Conservation (phyloP, 2,113 vertebrate species). For the Chunga burmeisteri region DNA sequence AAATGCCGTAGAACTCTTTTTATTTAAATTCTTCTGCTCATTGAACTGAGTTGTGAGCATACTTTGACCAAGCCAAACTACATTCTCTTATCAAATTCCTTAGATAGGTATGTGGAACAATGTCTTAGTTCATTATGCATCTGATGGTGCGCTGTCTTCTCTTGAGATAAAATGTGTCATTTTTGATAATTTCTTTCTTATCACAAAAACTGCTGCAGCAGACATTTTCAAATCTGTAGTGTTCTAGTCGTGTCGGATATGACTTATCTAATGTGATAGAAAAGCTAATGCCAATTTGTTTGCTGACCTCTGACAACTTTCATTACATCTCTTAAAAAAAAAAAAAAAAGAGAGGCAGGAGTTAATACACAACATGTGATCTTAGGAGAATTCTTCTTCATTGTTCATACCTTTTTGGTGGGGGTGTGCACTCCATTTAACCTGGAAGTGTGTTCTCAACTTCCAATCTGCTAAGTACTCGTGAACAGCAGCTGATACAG, state of each 20-base stretch:
- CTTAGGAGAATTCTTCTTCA: background rate
- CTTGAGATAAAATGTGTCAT: background rate
- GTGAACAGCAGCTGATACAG: background rate
- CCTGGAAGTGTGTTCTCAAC: background rate
- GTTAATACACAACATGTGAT: background rate
- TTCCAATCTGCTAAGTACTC: background rate
- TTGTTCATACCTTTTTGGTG: background rate
- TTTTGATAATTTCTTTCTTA: conserved; percentile 1
- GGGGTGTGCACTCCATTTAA: background rate
- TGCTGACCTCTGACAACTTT: conserved; percentile 18
- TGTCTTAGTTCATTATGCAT: background rate
- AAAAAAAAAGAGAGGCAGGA: background rate
- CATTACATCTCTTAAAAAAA: background rate
- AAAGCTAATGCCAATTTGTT: background rate
- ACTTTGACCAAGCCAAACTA: background rate
- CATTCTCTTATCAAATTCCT: background rate
- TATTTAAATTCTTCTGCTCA: background rate
- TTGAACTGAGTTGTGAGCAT: background rate
- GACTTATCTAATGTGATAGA: background rate
- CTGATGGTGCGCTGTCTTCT: background rate
- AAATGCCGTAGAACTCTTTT: background rate
- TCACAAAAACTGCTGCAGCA: background rate
- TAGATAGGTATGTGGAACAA: background rate
- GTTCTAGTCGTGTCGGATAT: background rate
- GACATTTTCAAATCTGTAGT: background rate